These are phyloP conservation scores for Muntiacus reevesi DNA, from an alignment of 2,113 vertebrate genomes.

Conservation along the genomic window DNA sequence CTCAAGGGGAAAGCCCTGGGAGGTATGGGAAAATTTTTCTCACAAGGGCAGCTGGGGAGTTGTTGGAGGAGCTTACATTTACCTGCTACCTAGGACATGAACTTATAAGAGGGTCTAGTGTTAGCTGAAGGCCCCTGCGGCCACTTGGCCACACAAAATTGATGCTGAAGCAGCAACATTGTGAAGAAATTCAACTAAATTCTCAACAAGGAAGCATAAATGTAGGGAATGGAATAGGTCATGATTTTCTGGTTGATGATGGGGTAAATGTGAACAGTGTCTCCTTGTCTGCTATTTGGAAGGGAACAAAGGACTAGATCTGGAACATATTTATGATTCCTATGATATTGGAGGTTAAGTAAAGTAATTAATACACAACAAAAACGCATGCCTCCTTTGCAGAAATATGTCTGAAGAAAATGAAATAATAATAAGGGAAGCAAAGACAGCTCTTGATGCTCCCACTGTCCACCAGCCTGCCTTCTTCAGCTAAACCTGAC, in stretches of 20 bases:
- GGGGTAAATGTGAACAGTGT: not conserved
- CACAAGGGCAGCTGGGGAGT: not conserved
- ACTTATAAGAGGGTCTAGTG: not conserved
- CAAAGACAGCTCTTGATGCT: accelerated
- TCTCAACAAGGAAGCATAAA: not conserved
- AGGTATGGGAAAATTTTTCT: not conserved
- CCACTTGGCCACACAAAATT: not conserved
- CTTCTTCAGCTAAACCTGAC: not conserved
- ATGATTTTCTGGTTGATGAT: not conserved
- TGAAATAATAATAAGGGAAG: not conserved
- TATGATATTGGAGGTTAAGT: not conserved
- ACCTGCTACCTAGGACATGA: not conserved
- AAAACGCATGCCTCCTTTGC: not conserved
- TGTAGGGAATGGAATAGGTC: not conserved
- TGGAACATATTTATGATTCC: not conserved
- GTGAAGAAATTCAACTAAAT: not conserved
- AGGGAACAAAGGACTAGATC: not conserved
- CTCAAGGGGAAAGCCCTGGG: not conserved
- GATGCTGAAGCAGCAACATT: not conserved
- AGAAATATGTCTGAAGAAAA: not conserved
- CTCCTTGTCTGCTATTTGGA: not conserved
- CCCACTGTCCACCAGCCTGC: accelerated
- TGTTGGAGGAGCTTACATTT: not conserved
- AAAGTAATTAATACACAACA: not conserved
- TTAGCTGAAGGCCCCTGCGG: not conserved